These are phyloP conservation scores for Ctenodactylus gundi DNA, from an alignment of 2,113 vertebrate genomes.

Conservation along the genomic window DNA sequence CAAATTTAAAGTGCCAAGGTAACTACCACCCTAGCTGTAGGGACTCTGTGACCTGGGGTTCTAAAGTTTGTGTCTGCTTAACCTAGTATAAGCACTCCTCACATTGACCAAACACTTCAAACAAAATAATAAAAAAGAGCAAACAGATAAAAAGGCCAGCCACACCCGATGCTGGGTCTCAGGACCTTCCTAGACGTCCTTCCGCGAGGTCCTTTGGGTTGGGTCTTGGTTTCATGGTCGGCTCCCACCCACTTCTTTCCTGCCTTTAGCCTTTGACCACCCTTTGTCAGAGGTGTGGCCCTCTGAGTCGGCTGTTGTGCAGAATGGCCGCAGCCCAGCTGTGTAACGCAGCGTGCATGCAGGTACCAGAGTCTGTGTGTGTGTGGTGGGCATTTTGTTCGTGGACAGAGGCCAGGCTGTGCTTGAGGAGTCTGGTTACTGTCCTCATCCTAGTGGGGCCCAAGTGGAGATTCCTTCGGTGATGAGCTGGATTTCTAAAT, in stretches of 20 bases:
- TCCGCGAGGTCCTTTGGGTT: background rate
- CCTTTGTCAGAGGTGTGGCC: background rate
- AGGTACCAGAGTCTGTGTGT: fast-evolving
- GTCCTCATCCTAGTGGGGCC: fast-evolving
- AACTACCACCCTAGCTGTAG: fast-evolving
- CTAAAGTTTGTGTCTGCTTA: background rate
- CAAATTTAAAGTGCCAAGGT: background rate
- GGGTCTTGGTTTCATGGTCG: slow-evolving; percentile 47
- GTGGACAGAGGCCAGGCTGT: background rate
- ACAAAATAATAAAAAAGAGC: background rate
- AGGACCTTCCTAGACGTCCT: too few species aligned
- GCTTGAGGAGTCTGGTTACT: background rate
- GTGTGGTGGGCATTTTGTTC: background rate
- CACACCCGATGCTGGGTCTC: background rate
- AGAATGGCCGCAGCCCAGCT: fast-evolving
- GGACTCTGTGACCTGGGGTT: background rate
- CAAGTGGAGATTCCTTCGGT: background rate
- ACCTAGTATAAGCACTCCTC: background rate
- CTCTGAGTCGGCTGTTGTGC: background rate
- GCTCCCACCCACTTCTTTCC: background rate
- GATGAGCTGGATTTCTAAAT: background rate
- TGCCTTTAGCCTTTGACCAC: background rate
- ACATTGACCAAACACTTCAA: background rate
- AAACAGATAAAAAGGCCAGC: background rate
- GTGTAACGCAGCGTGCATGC: fast-evolving